Conservation (phyloP, 1,140 invertebrate genomes). For the Drosophila takahashii region DNA sequence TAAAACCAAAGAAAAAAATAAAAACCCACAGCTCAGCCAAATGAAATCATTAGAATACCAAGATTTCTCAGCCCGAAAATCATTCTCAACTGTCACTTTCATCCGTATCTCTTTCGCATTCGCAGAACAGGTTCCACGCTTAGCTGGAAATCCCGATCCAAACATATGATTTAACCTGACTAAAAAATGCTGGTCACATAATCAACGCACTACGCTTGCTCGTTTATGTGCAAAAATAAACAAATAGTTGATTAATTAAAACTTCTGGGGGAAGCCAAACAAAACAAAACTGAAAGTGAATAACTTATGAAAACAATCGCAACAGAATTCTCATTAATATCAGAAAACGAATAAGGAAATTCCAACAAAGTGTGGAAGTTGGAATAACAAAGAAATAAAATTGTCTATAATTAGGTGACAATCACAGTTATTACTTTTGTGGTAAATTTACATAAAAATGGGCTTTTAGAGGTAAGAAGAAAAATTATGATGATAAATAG, state of each 20-base stretch:
- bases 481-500: too few species aligned
- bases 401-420: constrained; percentile 13
- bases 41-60: constrained; percentile 71
- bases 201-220: constrained; percentile 11
- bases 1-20: constrained; percentile 4
- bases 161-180: constrained; percentile 47
- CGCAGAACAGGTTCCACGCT: constrained; percentile 56
- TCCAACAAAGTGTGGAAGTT: neutral
- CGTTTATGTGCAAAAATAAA: constrained; percentile 28
- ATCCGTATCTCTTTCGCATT: constrained; percentile 21
- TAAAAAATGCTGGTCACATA: constrained; percentile 21
- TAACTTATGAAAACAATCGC: constrained; percentile 24
- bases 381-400: neutral
- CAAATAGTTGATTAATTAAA: constrained; percentile 48
- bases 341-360: constrained; percentile 6
- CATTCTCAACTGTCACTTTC: constrained; percentile 57
- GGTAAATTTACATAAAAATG: constrained; percentile 7
- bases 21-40: constrained; percentile 8
- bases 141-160: constrained; percentile 24
- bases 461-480: neutral
- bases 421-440: neutral
- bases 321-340: constrained; percentile 1
- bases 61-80: constrained; percentile 28
- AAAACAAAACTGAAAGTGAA: constrained; percentile 44
- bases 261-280: neutral